Base-by-base conservation (phyloP, 2,797 vertebrate genomes). In the Gymnocypris eckloni region DNA sequence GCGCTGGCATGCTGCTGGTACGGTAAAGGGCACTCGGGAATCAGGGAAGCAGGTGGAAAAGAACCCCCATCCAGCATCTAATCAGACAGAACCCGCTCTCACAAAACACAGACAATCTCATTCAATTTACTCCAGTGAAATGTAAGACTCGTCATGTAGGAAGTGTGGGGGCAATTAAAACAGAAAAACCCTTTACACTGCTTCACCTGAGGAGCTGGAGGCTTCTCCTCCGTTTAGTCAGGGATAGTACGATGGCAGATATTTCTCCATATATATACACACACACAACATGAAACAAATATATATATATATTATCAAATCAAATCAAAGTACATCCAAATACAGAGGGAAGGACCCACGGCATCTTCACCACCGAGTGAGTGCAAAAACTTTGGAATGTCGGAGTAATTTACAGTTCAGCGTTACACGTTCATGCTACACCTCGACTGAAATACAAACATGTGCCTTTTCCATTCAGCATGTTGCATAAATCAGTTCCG, bases 301-400 rank as follows among this genome's bases (percentile, higher is more conserved):
- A 85, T 45, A 85, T 33, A 90, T 28, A 90, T 64, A 85, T 50
- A 89, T 33, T 16, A 28, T 73, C 50, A 91, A 91, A 92, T 90
- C 79, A 89, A 91, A 88, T 41, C 89, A 91, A 93, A 94, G 75
- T 92, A 91, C 92, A 93, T 91, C 56, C 69, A 88, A 90, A 75
- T 69, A 78, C 78, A 92, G 22, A 83, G 67, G 92, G 86, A 88
- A 61, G 48, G 9, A 48, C 81, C 85, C 77, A 90, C 48, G 84
- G 87, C 78, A 85, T 92, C 87, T 88, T 73, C 87, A 90, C 92
- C 73, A 89, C 89, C 41, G 72, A 64, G 9, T 2, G 91, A 95
- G 95, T 95, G 94, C 95, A 96, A 95, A 91, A 92, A 95, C 87
- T 92, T 92, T 85, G 94, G 94, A 95, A 95, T 95, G 94, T 95